A percentile compares a stretch with the other conserved stretches of the same genome.
These are phyloP conservation scores for Augiades crinisus DNA, from an alignment of 2,888 invertebrate genomes.

Conservation along the genomic window DNA sequence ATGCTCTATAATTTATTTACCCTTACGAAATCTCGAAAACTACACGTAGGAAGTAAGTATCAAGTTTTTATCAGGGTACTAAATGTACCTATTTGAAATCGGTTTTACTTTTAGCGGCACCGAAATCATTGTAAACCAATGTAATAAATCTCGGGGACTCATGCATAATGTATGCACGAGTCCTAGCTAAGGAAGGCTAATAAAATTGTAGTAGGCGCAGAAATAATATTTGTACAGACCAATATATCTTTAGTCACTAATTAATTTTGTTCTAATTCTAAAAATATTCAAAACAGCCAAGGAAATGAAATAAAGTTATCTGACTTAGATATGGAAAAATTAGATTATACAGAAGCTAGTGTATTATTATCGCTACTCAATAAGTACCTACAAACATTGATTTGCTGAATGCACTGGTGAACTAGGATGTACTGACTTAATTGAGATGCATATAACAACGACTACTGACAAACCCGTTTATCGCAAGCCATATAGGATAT, in stretches of 20 bases:
- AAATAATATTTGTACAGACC: background rate
- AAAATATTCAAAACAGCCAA: background rate
- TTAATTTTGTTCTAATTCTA: background rate
- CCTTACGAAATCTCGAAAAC: no score
- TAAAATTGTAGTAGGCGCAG: background rate
- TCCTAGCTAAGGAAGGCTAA: background rate
- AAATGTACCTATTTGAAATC: no score
- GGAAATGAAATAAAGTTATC: background rate
- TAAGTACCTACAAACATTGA: background rate
- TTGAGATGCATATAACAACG: slow-evolving; percentile 12
- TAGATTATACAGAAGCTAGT: background rate
- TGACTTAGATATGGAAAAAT: background rate
- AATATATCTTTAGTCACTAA: background rate
- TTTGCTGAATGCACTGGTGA: slow-evolving; percentile 19
- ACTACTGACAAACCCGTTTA: slow-evolving; percentile 1
- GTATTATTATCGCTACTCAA: slow-evolving; percentile 15
- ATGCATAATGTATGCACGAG: background rate
- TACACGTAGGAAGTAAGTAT: no score
- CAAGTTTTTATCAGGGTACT: no score
- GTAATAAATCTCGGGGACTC: background rate
- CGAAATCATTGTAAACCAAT: no score
- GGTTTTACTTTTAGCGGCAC: no score
- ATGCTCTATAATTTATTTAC: no score
- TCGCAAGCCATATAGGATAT: slow-evolving; percentile 18
- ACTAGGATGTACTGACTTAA: slow-evolving; percentile 16